A percentile compares a stretch with the other conserved stretches of the same genome.
Evolutionary conservation across 2,888 invertebrate species (phyloP).

Genomic region (Drosophila picticornis): DNA sequence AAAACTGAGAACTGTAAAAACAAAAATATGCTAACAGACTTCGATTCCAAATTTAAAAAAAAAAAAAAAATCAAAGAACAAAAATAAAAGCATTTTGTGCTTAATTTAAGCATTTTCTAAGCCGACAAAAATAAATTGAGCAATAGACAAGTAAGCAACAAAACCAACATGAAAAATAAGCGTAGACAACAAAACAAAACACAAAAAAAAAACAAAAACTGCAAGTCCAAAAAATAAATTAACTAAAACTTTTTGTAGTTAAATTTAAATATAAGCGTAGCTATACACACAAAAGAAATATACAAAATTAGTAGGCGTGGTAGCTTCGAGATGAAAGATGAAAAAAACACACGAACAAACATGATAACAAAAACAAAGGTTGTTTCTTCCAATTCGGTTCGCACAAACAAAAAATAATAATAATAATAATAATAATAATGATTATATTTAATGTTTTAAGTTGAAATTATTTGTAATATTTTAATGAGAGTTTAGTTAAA

Average conservation of each 20-base stretch:
- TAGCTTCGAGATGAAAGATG: conserved; percentile 18
- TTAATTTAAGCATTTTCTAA: conserved; percentile 50
- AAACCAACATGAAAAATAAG: conserved; percentile 35
- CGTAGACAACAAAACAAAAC: conserved; percentile 20
- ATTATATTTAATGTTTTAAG: conserved; percentile 21
- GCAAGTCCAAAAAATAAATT: conserved; percentile 74
- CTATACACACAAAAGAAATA: conserved; percentile 37
- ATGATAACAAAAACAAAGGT: conserved; percentile 45
- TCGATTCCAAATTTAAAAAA: conserved; percentile 61
- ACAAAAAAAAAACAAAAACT: conserved; percentile 37
- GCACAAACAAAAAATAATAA: conserved; percentile 39
- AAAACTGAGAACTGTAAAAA: conserved; percentile 51
- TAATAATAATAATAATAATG: conserved; percentile 7
- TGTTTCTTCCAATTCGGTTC: conserved; percentile 49
- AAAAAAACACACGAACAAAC: conserved; percentile 23
- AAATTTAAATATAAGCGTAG: conserved; percentile 69
- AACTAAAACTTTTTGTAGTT: conserved; percentile 72
- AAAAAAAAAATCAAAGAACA: conserved; percentile 15
- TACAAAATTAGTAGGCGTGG: conserved; percentile 50
- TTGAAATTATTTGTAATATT: conserved; percentile 22
- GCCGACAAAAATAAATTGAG: conserved; percentile 47
- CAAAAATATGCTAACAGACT: conserved; percentile 43
- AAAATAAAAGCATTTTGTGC: conserved; percentile 46
- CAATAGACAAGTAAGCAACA: conserved; percentile 48
- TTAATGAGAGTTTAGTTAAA: conserved; percentile 64